phyloP scores from a whole-genome alignment of 2,888 invertebrate species.

The Uloborus plumipes region DNA sequence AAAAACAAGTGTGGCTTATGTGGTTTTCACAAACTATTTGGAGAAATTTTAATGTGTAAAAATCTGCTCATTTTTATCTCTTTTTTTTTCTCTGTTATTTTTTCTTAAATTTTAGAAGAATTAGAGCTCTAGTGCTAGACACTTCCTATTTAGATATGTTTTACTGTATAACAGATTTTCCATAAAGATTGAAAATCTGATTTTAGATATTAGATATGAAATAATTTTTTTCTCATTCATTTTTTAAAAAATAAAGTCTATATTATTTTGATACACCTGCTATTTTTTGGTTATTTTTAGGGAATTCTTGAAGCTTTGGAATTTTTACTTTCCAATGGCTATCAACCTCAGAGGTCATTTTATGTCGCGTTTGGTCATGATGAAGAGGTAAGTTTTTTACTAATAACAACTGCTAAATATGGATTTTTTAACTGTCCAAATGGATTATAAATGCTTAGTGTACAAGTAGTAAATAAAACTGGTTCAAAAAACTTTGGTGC shows the following conservation, averaged over 20 bases:
- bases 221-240: too few relatives aligned
- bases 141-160: background rate
- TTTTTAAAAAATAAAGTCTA: too few relatives aligned
- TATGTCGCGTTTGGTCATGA: conserved; percentile 75
- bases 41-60: too few relatives aligned
- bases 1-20: too few relatives aligned
- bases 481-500: too few relatives aligned
- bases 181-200: background rate
- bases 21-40: too few relatives aligned
- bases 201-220: too few relatives aligned
- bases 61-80: too few relatives aligned
- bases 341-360: conserved; percentile 72
- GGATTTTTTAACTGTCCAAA: background rate
- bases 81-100: background rate
- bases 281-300: conserved; percentile 67
- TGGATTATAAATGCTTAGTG: too few relatives aligned
- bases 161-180: background rate
- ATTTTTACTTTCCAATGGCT: conserved; percentile 70
- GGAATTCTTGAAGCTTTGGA: conserved; percentile 74
- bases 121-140: too few relatives aligned
- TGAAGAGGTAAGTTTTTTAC: conserved; percentile 72
- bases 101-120: background rate
- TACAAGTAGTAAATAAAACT: too few relatives aligned
- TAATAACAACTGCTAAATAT: background rate
- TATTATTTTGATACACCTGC: too few relatives aligned